A percentile compares a stretch with the other conserved stretches of the same genome.
Conservation (phyloP, 2,113 vertebrate species). For the Corythoichthys haematopterus region DNA sequence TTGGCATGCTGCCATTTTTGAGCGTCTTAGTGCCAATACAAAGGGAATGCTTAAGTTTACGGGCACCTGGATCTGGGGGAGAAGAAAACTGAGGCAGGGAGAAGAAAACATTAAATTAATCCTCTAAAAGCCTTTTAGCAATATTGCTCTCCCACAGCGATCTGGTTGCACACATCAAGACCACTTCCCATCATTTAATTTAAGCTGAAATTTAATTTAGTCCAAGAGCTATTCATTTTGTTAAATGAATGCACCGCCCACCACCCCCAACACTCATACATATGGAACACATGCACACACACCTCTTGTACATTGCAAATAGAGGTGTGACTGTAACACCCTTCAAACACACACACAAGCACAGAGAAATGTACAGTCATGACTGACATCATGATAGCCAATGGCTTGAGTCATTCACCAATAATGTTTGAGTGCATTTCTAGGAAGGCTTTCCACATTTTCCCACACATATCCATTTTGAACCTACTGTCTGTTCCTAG, state of each 20-base stretch:
- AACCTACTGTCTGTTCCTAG: conserved; percentile 12
- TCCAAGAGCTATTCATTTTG: conserved; percentile 77
- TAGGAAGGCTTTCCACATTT: conserved; percentile 19
- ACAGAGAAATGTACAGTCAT: neutral
- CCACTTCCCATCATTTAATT: conserved; percentile 75
- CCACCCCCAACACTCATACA: conserved; percentile 38
- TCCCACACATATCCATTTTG: conserved; percentile 32
- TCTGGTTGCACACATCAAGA: conserved; percentile 59
- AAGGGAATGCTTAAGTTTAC: conserved; percentile 62
- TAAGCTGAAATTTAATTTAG: conserved; percentile 76
- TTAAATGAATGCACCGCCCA: conserved; percentile 64
- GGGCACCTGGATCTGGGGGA: conserved; percentile 61
- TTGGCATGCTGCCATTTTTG: conserved; percentile 49
- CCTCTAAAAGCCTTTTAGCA: conserved; percentile 81
- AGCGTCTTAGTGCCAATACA: conserved; percentile 59
- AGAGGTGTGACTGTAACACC: conserved; percentile 14
- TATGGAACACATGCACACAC: conserved; percentile 19
- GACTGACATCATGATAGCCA: conserved; percentile 11
- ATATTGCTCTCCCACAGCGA: conserved; percentile 75
- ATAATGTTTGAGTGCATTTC: conserved; percentile 47
- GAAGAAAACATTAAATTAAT: conserved; percentile 73
- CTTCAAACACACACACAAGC: neutral
- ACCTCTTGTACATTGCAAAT: conserved; percentile 9
- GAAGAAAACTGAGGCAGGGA: conserved; percentile 41
- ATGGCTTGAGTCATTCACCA: conserved; percentile 55